Percentiles rank a stretch among this genome's conserved stretches.
These are phyloP conservation scores for Oryzias dopingdopingensis DNA, from an alignment of 2,797 vertebrate species.

Conservation along the genomic window DNA sequence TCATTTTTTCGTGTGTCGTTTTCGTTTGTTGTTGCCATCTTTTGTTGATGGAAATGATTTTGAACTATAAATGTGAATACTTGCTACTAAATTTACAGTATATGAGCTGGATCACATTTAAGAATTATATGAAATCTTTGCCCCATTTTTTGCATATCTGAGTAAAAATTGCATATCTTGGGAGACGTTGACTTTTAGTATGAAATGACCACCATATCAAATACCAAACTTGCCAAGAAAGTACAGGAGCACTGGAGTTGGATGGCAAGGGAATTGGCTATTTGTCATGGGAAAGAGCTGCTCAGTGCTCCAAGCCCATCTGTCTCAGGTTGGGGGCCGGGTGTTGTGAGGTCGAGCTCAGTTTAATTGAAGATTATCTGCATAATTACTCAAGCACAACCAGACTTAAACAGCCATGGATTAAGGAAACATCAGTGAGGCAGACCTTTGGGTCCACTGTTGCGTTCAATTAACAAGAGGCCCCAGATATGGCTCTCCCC, in stretches of 20 bases:
- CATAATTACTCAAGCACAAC: conserved; percentile 81
- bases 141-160: no score
- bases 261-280: conserved; percentile 48
- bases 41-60: no score
- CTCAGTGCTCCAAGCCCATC: conserved; percentile 54
- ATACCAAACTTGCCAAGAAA: conserved; percentile 41
- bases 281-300: conserved; percentile 64
- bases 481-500: conserved; percentile 58
- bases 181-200: conserved; percentile 12
- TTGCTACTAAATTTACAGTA: no score
- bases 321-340: conserved; percentile 62
- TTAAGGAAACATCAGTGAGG: conserved; percentile 70
- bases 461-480: conserved; percentile 71
- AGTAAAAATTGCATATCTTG: no score
- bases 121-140: no score
- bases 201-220: conserved; percentile 41
- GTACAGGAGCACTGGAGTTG: conserved; percentile 35
- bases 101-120: no score
- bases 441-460: conserved; percentile 70
- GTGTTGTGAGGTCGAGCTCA: conserved; percentile 63
- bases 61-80: no score
- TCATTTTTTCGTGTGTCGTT: no score
- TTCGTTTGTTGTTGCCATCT: no score
- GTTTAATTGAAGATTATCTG: conserved; percentile 84
- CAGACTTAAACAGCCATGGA: conserved; percentile 73